These are phyloP conservation scores for Palythoa heliodiscus DNA, from an alignment of 92 coral and sea anemone genomes.

Conservation along the genomic window DNA sequence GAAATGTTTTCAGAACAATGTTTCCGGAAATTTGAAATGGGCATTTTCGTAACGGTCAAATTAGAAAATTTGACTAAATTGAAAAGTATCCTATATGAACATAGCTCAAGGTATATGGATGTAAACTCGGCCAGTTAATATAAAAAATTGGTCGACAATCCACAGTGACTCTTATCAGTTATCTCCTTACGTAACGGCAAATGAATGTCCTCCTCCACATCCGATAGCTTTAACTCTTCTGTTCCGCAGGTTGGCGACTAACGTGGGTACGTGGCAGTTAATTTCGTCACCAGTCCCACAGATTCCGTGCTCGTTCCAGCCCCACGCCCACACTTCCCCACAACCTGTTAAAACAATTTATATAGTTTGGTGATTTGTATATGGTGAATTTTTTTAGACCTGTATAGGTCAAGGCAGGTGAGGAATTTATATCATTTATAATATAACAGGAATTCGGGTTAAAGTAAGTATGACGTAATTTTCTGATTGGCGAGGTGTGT, in stretches of 20 bases:
- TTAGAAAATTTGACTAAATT: no score
- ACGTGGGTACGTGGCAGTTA: slow-evolving; percentile 62
- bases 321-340: slow-evolving; percentile 76
- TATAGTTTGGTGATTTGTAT: not conserved
- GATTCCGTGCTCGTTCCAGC: slow-evolving; percentile 93
- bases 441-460: not conserved
- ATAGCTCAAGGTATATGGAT: no score
- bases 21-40: no score
- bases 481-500: no score
- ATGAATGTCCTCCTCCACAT: slow-evolving; percentile 86
- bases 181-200: slow-evolving; percentile 36
- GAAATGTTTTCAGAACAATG: no score
- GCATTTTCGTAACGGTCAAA: no score
- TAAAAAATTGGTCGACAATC: not conserved
- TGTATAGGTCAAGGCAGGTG: not conserved
- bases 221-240: slow-evolving; percentile 51
- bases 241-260: slow-evolving; percentile 41
- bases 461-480: no score
- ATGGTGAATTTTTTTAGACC: not conserved
- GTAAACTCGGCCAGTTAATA: no score
- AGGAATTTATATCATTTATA: not conserved
- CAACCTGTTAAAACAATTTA: slow-evolving; percentile 26
- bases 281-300: slow-evolving; percentile 79
- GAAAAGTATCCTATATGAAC: no score
- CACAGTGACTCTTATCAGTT: not conserved